phyloP scores from a whole-genome alignment of 2,113 vertebrate genomes.

The Mus pahari region DNA sequence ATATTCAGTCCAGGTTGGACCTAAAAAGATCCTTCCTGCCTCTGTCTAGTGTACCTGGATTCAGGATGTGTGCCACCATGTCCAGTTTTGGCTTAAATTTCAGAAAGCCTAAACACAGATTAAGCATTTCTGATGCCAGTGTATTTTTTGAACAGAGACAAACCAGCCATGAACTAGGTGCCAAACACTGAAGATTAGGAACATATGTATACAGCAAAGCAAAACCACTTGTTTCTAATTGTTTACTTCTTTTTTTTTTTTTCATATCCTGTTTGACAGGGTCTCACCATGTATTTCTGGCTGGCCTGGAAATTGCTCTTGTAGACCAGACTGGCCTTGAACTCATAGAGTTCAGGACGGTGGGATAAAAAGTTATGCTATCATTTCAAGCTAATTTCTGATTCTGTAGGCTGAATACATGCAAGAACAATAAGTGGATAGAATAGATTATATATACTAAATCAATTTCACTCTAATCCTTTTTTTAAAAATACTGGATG shows the following conservation, averaged over 20 bases:
- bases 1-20: neutral
- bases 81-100: neutral
- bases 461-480: neutral
- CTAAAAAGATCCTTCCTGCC: neutral
- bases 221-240: neutral
- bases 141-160: neutral
- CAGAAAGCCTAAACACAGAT: neutral
- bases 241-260: neutral
- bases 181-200: neutral
- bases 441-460: neutral
- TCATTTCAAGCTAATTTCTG: neutral
- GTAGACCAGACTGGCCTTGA: neutral
- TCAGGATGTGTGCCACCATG: neutral
- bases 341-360: neutral
- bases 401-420: neutral
- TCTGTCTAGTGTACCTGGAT: neutral
- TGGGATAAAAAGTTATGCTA: neutral
- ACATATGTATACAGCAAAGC: neutral
- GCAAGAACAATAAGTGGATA: neutral
- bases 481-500: neutral
- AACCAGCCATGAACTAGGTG: neutral
- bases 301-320: neutral
- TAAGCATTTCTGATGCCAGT: neutral
- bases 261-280: neutral
- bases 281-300: neutral